phyloP scores from a whole-genome alignment of 2,888 invertebrate genomes.

The Epinotia brunnichana region DNA sequence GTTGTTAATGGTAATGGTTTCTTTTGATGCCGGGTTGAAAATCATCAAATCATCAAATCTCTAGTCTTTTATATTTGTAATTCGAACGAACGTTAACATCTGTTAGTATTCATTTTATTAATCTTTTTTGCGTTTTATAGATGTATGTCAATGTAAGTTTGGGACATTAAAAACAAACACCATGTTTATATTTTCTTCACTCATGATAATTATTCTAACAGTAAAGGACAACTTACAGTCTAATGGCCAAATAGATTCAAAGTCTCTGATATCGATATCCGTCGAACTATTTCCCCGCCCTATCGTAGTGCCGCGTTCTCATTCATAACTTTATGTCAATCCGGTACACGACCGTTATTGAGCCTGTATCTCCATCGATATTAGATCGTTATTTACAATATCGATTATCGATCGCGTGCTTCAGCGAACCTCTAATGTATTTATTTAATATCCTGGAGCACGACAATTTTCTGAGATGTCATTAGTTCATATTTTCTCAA shows the following conservation, averaged over 20 bases:
- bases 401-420: constrained; percentile 36
- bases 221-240: no score
- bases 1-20: constrained; percentile 11
- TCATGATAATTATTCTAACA: no score
- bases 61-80: not conserved
- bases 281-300: constrained; percentile 51
- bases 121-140: no score
- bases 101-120: not conserved
- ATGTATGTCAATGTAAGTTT: no score
- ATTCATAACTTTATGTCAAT: constrained; percentile 72
- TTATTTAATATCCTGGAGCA: constrained; percentile 20
- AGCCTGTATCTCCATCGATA: constrained; percentile 62
- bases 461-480: constrained; percentile 12
- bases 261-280: not conserved
- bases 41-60: no score
- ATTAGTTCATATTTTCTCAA: not conserved
- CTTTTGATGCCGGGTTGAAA: not conserved
- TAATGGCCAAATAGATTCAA: no score
- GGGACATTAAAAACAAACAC: no score
- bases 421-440: constrained; percentile 25
- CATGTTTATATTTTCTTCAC: no score
- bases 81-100: not conserved
- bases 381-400: constrained; percentile 48
- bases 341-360: constrained; percentile 68
- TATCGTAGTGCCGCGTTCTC: constrained; percentile 58